Evolutionary conservation across 2,888 invertebrate genomes (phyloP), one percentile per base, ranked within the genome.

Genomic region (Hoplodrina blanda): DNA sequence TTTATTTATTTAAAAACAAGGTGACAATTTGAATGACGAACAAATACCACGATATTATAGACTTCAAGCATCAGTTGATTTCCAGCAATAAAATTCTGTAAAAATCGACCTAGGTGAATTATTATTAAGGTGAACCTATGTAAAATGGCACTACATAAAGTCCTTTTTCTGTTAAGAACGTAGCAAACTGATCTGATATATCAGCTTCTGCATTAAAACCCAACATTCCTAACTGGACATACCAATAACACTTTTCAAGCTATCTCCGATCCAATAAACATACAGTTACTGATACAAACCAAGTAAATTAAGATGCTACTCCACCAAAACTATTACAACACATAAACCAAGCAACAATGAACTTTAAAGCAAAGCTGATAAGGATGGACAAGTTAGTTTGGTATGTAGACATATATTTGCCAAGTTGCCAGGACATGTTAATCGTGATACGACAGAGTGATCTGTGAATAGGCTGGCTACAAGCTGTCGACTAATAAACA

Each of bases 371-470:
- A 0, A 44, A 11, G n/a, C 0, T 0, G 6, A 55, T 78, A 80
- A 74, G 54, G 61, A 44, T 20, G 20, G 46, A 0, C 60, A 8
- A 54, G 25, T 44, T 41, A 4, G 62, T 67, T 61, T 56, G n/a
- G 10, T 57, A 7, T 60, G 62, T 20, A 78, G 54, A 63, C 46
- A 37, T 80, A 85, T 67, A 77, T 85, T 88, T 88, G 90, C 85
- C 80, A 84, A 86, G 81, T 85, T 61, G 82, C 87, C 86, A 88
- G 89, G 89, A 91, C 90, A 92, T 89, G 89, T 89, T 91, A 90
- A 90, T 89, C 90, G 89, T 84, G 87, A 88, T 89, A 87, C 86
- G 90, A 90, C 88, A 87, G 90, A 91, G 88, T 90, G 90, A 92
- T 91, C 88, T 89, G 86, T 84, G 82, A 78, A 89, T 83, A 90